Evolutionary conservation across 2,113 vertebrate genomes (phyloP).

Genomic region (Dromas ardeola): DNA sequence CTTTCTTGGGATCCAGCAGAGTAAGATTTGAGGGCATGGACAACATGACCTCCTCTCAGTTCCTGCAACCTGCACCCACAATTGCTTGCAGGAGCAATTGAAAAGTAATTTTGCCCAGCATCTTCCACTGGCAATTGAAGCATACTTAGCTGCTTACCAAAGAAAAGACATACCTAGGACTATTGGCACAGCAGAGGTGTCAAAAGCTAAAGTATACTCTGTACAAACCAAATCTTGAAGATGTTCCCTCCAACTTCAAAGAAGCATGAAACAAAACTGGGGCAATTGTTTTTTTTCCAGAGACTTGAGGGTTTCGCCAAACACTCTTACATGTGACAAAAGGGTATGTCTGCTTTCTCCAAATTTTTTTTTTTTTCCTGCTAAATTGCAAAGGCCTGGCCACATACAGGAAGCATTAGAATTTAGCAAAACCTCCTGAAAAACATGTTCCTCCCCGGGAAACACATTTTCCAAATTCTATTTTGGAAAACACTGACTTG

Average conservation of each 20-base stretch:
- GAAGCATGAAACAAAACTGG: not conserved
- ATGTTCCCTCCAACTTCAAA: not conserved
- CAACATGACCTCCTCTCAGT: not conserved
- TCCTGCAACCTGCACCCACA: not conserved
- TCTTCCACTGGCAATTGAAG: not conserved
- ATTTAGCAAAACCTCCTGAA: not conserved
- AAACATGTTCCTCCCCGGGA: accelerated
- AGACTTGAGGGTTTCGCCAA: not conserved
- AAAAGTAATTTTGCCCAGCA: not conserved
- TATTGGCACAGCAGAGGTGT: not conserved
- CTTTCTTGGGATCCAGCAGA: not conserved
- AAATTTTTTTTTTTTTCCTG: not conserved
- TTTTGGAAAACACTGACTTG: not conserved
- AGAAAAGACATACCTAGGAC: not conserved
- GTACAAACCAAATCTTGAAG: not conserved
- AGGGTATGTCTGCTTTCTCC: not conserved
- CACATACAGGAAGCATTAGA: not conserved
- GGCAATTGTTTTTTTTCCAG: not conserved
- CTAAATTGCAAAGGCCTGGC: not conserved
- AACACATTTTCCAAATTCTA: accelerated
- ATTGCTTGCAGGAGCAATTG: not conserved
- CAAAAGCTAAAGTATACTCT: not conserved
- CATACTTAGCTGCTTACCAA: not conserved
- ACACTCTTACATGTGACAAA: not conserved
- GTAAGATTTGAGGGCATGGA: not conserved